Percentiles rank a stretch among this genome's conserved stretches.
Conservation (phyloP, 2,113 vertebrate species). For the Leptodactylus fuscus region DNA sequence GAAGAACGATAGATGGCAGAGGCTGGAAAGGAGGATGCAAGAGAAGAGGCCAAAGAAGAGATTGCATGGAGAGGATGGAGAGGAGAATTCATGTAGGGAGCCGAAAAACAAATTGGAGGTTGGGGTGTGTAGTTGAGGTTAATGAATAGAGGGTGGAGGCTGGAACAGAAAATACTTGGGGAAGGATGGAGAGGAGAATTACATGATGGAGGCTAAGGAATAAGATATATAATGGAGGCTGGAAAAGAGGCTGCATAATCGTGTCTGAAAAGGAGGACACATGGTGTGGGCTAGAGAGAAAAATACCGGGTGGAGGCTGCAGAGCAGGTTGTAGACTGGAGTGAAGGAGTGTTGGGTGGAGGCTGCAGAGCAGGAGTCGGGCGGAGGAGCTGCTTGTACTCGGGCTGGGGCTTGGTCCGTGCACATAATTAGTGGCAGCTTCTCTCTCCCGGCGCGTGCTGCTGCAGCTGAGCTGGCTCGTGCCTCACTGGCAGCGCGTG, state of each 20-base stretch:
- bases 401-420: neutral
- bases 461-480: slow-evolving; percentile 1
- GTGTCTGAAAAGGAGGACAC: neutral
- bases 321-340: neutral
- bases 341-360: too few relatives aligned
- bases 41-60: too few relatives aligned
- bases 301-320: neutral
- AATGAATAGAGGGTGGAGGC: too few relatives aligned
- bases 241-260: neutral
- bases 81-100: too few relatives aligned
- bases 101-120: too few relatives aligned
- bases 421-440: neutral
- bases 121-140: too few relatives aligned
- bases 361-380: neutral
- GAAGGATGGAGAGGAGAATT: neutral
- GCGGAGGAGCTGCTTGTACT: neutral
- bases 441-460: slow-evolving; percentile 22
- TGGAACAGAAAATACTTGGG: too few relatives aligned
- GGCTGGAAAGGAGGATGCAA: too few relatives aligned
- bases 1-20: too few relatives aligned
- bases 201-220: neutral
- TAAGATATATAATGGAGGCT: neutral
- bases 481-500: slow-evolving; percentile 31
- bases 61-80: too few relatives aligned
- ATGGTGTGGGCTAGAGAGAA: neutral